Base-by-base conservation (phyloP, 1,140 invertebrate genomes). In the Neodiprion virginianus region DNA sequence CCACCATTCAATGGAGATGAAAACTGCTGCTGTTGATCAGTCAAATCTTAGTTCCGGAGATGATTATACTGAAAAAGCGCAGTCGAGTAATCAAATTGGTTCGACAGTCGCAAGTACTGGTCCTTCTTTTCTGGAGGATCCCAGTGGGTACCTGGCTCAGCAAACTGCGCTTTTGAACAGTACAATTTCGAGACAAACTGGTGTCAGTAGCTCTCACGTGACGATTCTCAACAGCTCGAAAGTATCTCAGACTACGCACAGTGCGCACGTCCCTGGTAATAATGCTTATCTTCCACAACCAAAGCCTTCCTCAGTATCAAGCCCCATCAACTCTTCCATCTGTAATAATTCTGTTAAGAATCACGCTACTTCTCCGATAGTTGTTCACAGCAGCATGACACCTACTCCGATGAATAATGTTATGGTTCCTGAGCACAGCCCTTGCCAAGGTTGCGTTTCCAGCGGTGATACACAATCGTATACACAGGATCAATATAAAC, bases 61-160 rank as follows among this genome's bases (percentile, higher is more conserved):
- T 23, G 86, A 87, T n/a, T 88, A 85, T 47, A 79, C 75, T 17
- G 86, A 89, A 7, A 87, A 87, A 47, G 80, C 75, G 67, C 83
- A 84, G 48, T 76, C 78, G 40, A 87, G 78, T 61, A 85, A 69
- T 78, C 83, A 81, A 80, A 84, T 82, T 72, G 83, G 82, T 14
- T 83, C 83, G 5, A 85, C 79, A 0, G 81, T 82, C 7, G 87
- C 76, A 73, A 85, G 75, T 53, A 75, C 85, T n/a, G 89, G 89
- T 75, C 93, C 93, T 1, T 94, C 93, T 53, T 97, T 97, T 81
- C 92, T 97, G 89, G 96, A 97, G 78, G 96, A 97, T 86, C 95
- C 96, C 0, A 96, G 93, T 82, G 96, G 94, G 7, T 97, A 96
- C 88, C 87, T 97, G 72, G 94, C 95, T 7, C 95, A 96, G 81